A percentile compares a stretch with the other conserved stretches of the same genome.
These are phyloP conservation scores for Drosophila tanythrix DNA, from an alignment of 2,888 invertebrate genomes.

Conservation along the genomic window DNA sequence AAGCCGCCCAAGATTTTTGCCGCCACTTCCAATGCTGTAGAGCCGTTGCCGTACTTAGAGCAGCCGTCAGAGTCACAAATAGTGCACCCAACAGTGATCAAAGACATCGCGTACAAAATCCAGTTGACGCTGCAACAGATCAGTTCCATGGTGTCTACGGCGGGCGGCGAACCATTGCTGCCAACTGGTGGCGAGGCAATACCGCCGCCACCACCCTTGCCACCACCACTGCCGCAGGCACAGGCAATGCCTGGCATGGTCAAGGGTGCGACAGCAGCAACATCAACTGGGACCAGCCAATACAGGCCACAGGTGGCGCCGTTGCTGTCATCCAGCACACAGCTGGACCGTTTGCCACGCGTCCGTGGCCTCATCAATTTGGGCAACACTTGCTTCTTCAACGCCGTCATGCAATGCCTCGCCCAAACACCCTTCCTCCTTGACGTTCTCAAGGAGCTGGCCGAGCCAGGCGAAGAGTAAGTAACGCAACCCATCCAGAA, in stretches of 20 bases:
- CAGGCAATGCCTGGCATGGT: conserved; percentile 81
- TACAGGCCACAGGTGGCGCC: background rate
- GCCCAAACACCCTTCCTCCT: conserved; percentile 93
- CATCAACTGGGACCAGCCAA: background rate
- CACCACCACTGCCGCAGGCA: conserved; percentile 16
- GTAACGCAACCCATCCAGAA: conserved; percentile 19
- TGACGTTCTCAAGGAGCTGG: conserved; percentile 89
- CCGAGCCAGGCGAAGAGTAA: conserved; percentile 88
- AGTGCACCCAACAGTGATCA: conserved; percentile 39
- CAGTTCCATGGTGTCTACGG: conserved; percentile 62
- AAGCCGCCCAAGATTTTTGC: conserved; percentile 59
- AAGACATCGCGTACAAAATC: conserved; percentile 77
- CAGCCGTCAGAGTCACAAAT: too few species aligned
- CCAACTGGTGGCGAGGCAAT: conserved; percentile 33
- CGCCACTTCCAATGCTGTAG: background rate
- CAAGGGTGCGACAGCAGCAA: conserved; percentile 66
- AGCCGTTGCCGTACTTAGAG: background rate
- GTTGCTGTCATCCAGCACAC: background rate
- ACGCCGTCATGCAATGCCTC: conserved; percentile 97
- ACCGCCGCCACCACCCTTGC: conserved; percentile 43
- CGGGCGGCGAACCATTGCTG: conserved; percentile 30
- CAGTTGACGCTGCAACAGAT: conserved; percentile 68
- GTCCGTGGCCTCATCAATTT: conserved; percentile 94
- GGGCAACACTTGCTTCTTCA: conserved; percentile 99
- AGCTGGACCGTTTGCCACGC: conserved; percentile 85